Evolutionary conservation across 2,113 vertebrate genomes (phyloP).

Genomic region (Gallinago paraguaiae): DNA sequence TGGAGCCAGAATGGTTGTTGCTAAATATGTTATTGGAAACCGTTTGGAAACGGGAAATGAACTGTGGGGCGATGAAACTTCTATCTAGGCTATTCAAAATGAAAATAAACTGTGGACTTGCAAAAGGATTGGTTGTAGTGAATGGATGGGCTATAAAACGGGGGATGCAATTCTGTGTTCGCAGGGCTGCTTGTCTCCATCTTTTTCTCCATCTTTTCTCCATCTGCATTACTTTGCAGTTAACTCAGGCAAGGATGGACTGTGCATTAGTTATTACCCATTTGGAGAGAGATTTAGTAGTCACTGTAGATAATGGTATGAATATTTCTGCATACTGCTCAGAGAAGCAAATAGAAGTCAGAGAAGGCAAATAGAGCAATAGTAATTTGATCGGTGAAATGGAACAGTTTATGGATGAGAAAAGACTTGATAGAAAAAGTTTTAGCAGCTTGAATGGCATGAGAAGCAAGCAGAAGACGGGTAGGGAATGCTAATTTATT

Average conservation of each 20-base stretch:
- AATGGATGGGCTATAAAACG: neutral
- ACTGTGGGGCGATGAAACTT: neutral
- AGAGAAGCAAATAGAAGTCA: neutral
- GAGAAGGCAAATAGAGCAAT: neutral
- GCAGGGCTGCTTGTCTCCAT: neutral
- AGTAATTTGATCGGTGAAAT: neutral
- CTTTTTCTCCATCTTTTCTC: constrained; percentile 24
- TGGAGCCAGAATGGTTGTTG: neutral
- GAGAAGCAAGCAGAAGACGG: neutral
- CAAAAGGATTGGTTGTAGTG: neutral
- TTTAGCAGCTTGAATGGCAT: neutral
- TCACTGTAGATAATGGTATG: neutral
- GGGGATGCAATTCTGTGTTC: neutral
- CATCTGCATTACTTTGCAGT: neutral
- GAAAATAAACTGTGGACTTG: neutral
- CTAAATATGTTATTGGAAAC: neutral
- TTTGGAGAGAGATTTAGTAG: constrained; percentile 19
- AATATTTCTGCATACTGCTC: constrained; percentile 20
- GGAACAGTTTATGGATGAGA: neutral
- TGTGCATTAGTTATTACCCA: neutral
- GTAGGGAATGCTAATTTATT: neutral
- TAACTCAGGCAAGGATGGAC: neutral
- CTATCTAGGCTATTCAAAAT: neutral
- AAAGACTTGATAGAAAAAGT: neutral
- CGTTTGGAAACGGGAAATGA: neutral